Percentiles rank a stretch among this genome's conserved stretches.
phyloP scores from a whole-genome alignment of 35 echinoderm and acorn worm genomes.

The Ptychodera flava region DNA sequence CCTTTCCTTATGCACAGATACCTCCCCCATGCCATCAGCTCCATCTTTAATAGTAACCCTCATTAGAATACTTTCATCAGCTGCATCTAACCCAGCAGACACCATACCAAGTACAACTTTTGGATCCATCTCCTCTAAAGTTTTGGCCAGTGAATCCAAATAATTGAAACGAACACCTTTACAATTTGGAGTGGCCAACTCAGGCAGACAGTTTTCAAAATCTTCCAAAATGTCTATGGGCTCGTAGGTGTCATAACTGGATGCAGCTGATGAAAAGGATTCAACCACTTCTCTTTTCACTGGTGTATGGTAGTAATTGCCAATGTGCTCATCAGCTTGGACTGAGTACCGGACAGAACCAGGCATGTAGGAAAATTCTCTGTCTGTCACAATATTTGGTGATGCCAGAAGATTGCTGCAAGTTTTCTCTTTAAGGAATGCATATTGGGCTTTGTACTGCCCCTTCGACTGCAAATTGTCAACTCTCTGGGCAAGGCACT shows the following conservation, averaged over 20 bases:
- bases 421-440: conserved; percentile 1
- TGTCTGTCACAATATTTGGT: background rate
- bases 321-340: background rate
- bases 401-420: background rate
- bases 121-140: conserved; percentile 34
- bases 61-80: conserved; percentile 1
- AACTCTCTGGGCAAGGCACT: conserved; percentile 33
- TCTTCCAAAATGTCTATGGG: background rate
- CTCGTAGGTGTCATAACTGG: background rate
- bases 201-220: background rate
- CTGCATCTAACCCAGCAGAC: conserved; percentile 4
- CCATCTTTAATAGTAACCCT: conserved; percentile 34
- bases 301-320: conserved; percentile 28
- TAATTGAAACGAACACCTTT: conserved; percentile 32
- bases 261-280: background rate
- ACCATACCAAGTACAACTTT: conserved; percentile 1
- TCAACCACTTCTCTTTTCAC: conserved; percentile 17
- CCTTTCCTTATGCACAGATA: conserved; percentile 13
- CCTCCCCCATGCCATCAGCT: conserved; percentile 45
- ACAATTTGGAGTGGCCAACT: conserved; percentile 23
- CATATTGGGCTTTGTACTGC: conserved; percentile 22
- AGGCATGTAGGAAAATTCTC: conserved; percentile 20
- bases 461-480: background rate
- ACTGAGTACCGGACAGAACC: conserved; percentile 24
- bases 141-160: conserved; percentile 28